A percentile compares a stretch with the other conserved stretches of the same genome.
Conservation (phyloP, 1,140 invertebrate species). For the Cydia strobilella region DNA sequence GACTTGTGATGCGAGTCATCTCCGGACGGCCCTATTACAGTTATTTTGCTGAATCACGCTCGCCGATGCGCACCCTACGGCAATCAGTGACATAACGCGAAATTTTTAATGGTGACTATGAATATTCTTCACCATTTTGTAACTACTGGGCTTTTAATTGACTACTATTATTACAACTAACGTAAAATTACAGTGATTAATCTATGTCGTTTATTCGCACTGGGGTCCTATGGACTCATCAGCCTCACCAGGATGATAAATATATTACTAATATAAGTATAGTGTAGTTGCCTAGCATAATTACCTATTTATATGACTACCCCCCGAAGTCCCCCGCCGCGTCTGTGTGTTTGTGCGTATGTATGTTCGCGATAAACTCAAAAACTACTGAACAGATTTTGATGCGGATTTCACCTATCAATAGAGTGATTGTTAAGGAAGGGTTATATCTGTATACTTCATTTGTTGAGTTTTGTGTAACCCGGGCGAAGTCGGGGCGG, state of each 20-base stretch:
- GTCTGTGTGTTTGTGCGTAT: too few species aligned
- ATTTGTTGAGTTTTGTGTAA: too few species aligned
- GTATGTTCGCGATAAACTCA: too few species aligned
- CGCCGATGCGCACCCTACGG: conserved; percentile 51
- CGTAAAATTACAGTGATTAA: neutral
- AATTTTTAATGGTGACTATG: conserved; percentile 24
- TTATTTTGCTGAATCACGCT: conserved; percentile 67
- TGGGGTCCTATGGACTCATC: neutral
- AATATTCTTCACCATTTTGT: neutral
- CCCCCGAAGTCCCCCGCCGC: too few species aligned
- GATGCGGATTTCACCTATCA: too few species aligned
- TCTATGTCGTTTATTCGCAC: neutral
- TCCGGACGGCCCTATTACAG: conserved; percentile 62
- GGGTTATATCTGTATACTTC: too few species aligned
- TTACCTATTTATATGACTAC: too few species aligned
- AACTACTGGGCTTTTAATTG: neutral
- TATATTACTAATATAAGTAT: neutral
- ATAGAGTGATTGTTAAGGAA: too few species aligned
- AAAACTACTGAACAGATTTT: too few species aligned
- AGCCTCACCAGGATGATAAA: too few species aligned
- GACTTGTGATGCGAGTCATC: conserved; percentile 52
- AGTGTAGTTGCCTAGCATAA: too few species aligned
- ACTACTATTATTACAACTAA: neutral
- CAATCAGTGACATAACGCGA: conserved; percentile 34
- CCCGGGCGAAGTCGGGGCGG: too few species aligned